Percentiles rank a stretch among this genome's conserved stretches.
Evolutionary conservation across 2,113 vertebrate genomes (phyloP).

Genomic region (Pica pica): DNA sequence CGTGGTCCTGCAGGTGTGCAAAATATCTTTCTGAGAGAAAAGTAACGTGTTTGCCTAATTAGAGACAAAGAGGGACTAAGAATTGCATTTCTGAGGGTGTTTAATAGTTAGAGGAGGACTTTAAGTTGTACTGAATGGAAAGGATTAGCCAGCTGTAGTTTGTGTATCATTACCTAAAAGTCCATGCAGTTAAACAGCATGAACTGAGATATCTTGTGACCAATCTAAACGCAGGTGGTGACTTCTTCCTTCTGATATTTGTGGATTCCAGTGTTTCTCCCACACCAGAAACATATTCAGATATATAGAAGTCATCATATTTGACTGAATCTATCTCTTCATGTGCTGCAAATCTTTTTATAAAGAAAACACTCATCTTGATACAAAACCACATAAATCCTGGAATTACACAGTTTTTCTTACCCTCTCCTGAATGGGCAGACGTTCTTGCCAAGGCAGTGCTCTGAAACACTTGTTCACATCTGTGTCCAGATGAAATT

Average conservation of each 20-base stretch:
- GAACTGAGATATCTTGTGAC: neutral
- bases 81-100: neutral
- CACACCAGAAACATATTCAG: neutral
- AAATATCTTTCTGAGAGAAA: neutral
- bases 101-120: neutral
- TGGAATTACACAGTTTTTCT: neutral
- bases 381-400: neutral
- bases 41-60: fast-evolving
- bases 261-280: neutral
- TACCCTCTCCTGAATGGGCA: neutral
- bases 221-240: neutral
- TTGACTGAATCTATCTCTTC: neutral
- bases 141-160: neutral
- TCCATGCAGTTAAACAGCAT: neutral
- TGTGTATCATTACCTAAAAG: neutral
- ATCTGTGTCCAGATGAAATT: neutral
- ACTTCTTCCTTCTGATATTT: neutral
- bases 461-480: neutral
- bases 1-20: neutral
- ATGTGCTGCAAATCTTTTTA: neutral
- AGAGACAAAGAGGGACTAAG: neutral
- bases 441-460: neutral
- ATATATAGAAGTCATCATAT: neutral
- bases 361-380: neutral
- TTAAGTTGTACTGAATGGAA: neutral